phyloP scores from a whole-genome alignment of 2,888 invertebrate species.

The Petrolisthes cinctipes region DNA sequence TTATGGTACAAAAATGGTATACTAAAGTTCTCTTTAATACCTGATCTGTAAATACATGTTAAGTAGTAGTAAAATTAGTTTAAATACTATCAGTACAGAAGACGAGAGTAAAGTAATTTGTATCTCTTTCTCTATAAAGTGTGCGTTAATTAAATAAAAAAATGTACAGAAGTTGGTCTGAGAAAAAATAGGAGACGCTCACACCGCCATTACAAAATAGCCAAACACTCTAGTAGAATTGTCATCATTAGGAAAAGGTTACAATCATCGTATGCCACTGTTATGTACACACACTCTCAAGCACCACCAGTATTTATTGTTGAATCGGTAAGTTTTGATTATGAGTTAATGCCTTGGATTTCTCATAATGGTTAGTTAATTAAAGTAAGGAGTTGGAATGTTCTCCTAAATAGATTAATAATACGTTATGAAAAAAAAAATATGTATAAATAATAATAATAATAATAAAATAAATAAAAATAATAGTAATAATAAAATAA shows the following conservation, averaged over 20 bases:
- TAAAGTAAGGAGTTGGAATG: background rate
- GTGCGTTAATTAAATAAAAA: constrained; percentile 36
- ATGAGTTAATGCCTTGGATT: constrained; percentile 43
- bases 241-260: constrained; percentile 29
- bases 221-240: constrained; percentile 11
- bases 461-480: too few relatives aligned
- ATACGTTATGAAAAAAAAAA: background rate
- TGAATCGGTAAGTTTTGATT: constrained; percentile 40
- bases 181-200: constrained; percentile 43
- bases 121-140: constrained; percentile 39
- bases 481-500: too few relatives aligned
- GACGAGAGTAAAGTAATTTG: constrained; percentile 44
- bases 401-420: background rate
- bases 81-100: constrained; percentile 51
- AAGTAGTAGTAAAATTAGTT: constrained; percentile 56
- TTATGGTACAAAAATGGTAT: constrained; percentile 47
- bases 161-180: constrained; percentile 31
- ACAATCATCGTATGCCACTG: constrained; percentile 1
- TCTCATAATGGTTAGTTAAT: constrained; percentile 40
- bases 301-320: constrained; percentile 16
- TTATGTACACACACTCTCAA: constrained; percentile 30
- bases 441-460: too few relatives aligned
- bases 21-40: constrained; percentile 45
- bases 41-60: constrained; percentile 59
- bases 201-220: constrained; percentile 34